Evolutionary conservation across 2,797 vertebrate genomes (phyloP).

Genomic region (Rhinoraja longicauda): DNA sequence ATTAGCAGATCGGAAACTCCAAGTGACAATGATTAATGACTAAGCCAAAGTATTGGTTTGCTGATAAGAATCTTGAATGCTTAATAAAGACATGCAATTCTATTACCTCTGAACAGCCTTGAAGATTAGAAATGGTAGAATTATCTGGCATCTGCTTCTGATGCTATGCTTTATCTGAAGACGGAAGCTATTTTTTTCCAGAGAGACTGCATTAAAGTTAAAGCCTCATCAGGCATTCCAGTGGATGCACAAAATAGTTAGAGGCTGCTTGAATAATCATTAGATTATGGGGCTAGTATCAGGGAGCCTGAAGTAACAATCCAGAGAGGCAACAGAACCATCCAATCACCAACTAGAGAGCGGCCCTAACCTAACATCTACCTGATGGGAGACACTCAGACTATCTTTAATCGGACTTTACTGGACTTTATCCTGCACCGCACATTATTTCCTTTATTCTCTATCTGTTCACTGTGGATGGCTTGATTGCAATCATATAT

Average conservation of each 20-base stretch:
- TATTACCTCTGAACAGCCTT: conserved; percentile 26
- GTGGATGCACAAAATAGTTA: neutral
- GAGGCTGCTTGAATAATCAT: too few relatives aligned
- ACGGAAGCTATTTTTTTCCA: neutral
- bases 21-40: conserved; percentile 34
- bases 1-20: conserved; percentile 21
- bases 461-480: too few relatives aligned
- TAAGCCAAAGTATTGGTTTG: neutral
- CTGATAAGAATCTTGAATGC: conserved; percentile 34
- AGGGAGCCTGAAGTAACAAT: too few relatives aligned
- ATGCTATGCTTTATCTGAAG: neutral
- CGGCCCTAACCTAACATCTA: too few relatives aligned
- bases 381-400: too few relatives aligned
- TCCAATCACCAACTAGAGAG: too few relatives aligned
- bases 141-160: neutral
- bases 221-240: neutral
- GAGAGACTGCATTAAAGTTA: neutral
- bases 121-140: conserved; percentile 26
- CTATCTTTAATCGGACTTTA: too few relatives aligned
- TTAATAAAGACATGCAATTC: conserved; percentile 16
- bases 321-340: too few relatives aligned
- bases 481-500: too few relatives aligned
- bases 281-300: too few relatives aligned
- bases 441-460: too few relatives aligned
- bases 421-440: too few relatives aligned